These are phyloP conservation scores for Cetoscarus ocellatus DNA, from an alignment of 2,797 vertebrate species.

Conservation along the genomic window DNA sequence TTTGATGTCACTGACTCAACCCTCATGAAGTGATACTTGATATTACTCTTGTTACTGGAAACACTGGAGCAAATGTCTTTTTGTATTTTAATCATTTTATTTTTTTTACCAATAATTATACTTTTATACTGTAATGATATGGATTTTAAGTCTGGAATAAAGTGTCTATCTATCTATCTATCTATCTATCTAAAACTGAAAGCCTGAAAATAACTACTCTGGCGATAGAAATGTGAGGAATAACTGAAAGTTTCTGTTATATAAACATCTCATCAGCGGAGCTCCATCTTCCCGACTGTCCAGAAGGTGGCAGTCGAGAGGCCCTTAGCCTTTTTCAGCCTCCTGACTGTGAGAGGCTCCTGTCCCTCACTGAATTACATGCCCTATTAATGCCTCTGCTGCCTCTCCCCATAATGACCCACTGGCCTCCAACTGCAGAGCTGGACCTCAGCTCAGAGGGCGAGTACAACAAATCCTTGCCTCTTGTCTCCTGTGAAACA, in stretches of 20 bases:
- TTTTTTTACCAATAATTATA: too few relatives aligned
- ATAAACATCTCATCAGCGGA: not conserved
- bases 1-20: too few relatives aligned
- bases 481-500: constrained; percentile 19
- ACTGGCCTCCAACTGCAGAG: constrained; percentile 47
- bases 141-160: too few relatives aligned
- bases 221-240: not conserved
- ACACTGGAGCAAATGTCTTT: too few relatives aligned
- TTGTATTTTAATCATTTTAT: too few relatives aligned
- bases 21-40: too few relatives aligned
- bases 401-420: constrained; percentile 45
- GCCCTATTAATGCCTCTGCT: constrained; percentile 57
- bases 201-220: too few relatives aligned
- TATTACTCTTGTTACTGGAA: too few relatives aligned
- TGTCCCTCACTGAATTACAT: constrained; percentile 64
- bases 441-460: constrained; percentile 38
- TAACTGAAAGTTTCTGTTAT: not conserved
- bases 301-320: constrained; percentile 66
- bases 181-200: too few relatives aligned
- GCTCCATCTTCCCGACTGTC: not conserved
- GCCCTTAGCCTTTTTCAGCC: constrained; percentile 9
- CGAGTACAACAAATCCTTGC: constrained; percentile 25
- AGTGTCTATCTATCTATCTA: too few relatives aligned
- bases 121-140: too few relatives aligned
- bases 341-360: constrained; percentile 55